phyloP scores from a whole-genome alignment of 2,888 invertebrate genomes.

The Beris chalybata region DNA sequence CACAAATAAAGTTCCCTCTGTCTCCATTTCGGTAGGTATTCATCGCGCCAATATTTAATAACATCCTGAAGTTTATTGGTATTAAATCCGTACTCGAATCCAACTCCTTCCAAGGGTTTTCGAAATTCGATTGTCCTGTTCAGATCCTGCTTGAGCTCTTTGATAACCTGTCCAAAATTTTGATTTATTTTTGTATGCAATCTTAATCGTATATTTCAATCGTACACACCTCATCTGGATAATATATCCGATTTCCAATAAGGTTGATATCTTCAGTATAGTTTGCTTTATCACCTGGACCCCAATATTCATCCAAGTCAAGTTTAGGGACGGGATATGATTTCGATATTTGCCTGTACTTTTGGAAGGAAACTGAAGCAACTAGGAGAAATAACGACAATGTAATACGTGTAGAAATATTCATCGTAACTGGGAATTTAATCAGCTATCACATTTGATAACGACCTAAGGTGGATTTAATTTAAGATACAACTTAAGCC shows the following conservation, averaged over 20 bases:
- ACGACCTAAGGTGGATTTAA: no score
- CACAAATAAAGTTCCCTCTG: constrained; percentile 73
- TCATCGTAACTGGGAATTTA: constrained; percentile 12
- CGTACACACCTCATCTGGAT: constrained; percentile 36
- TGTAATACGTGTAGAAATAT: constrained; percentile 26
- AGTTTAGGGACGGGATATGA: constrained; percentile 48
- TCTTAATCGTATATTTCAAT: no score
- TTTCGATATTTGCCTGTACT: constrained; percentile 46
- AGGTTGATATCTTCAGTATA: constrained; percentile 47
- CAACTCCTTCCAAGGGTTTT: constrained; percentile 66
- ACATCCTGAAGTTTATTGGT: constrained; percentile 67
- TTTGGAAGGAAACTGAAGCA: constrained; percentile 48
- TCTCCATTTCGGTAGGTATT: constrained; percentile 69
- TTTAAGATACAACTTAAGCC: no score
- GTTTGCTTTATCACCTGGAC: constrained; percentile 47
- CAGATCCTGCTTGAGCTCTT: constrained; percentile 64
- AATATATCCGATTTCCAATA: constrained; percentile 32
- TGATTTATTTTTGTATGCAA: no score
- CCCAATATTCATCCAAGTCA: constrained; percentile 52
- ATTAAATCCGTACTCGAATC: constrained; percentile 83
- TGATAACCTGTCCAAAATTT: constrained; percentile 55
- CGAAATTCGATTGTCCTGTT: constrained; percentile 59
- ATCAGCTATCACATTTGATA: no score
- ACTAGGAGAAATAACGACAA: constrained; percentile 45
- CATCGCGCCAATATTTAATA: constrained; percentile 76